Evolutionary conservation across 2,113 vertebrate species (phyloP), one percentile per base, ranked within the genome.

Genomic region (Leptobrachium ailaonicum): DNA sequence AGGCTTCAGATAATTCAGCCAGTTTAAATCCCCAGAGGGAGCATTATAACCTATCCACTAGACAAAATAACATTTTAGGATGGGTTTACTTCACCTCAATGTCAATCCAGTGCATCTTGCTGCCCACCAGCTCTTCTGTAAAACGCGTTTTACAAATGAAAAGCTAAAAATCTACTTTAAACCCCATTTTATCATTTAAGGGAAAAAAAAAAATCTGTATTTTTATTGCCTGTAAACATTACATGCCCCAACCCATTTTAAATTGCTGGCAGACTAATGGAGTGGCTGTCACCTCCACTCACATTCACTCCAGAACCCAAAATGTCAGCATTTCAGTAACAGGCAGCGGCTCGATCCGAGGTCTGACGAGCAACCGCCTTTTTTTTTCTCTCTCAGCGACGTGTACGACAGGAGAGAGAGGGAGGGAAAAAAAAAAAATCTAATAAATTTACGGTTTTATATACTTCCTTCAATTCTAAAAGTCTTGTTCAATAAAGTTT

Each of bases 401-500:
- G 78, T 63, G 77, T 70, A 43, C 14, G 70, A 58, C 20, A 32
- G 20, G 71, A 43, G 78, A 44, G 32, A 47, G 60, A 70, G 69
- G 20, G 20, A 32, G 40, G 47, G 45, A 47, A 13, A 20, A 68
- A 71, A 80, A 88, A 94, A 93, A 93, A 94, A 95, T 94, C 93
- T 93, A 95, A 96, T 97, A 97, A 96, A 97, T 96, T 94, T 95
- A 92, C 92, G 91, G 90, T 95, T 97, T 96, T 97, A 96, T 96
- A 95, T 94, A 97, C 95, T 96, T 95, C 92, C 92, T 93, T 92
- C 93, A 96, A 94, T 95, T 98, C 95, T 96, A 94, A 91, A 94
- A 96, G 94, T 95, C 94, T 94, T 95, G 95, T 97, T 95, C 94
- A 97, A 96, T 98, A 97, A 96, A 96, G 94, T 96, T 97, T 96